Evolutionary conservation across 1,140 invertebrate genomes (phyloP), one percentile per base, ranked within the genome.

Genomic region (Diachasmimorpha longicaudata): DNA sequence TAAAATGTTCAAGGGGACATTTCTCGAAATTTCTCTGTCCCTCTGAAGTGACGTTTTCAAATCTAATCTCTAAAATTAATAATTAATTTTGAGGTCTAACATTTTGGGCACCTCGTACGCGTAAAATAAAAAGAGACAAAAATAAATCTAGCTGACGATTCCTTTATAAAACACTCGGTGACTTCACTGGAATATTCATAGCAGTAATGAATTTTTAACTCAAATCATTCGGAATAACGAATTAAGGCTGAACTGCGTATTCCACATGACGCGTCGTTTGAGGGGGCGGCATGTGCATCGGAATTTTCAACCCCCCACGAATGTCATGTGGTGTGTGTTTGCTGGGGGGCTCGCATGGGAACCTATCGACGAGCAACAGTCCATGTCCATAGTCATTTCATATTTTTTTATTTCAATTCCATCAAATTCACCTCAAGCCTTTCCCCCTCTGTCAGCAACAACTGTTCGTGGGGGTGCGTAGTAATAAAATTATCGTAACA

Each of bases 341-440:
- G 86, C 86, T 37, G 83, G 86, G 86, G 86, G 86, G 85, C 81
- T 82, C n/a, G 77, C 81, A 83, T 87, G 86, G 85, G 86, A 87
- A 87, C 83, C 72, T 74, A 78, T 69, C 71, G 75, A 72, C 79
- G 81, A 76, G 80, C 85, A 87, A 69, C 84, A 72, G 84, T 72
- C 84, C 85, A 83, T 86, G 84, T 85, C 84, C 84, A 76, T 81
- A 4, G 48, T 52, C 14, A 52, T 52, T 52, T 14, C 48, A 14
- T 9, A 9, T 14, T 52, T 63, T 25, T 25, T 63, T 63, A 25
- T 63, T 63, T 10, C 16, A 58, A 21, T 63, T 63, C 58, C 58
- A 25, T 31, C 58, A 63, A 23, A 63, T 63, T 5, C 21, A 23
- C 58, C 58, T 63, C 9, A 63, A 25, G 11, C 58, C 58, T 63